Conservation (phyloP, 1,140 invertebrate genomes). For the Bombus ignitus region DNA sequence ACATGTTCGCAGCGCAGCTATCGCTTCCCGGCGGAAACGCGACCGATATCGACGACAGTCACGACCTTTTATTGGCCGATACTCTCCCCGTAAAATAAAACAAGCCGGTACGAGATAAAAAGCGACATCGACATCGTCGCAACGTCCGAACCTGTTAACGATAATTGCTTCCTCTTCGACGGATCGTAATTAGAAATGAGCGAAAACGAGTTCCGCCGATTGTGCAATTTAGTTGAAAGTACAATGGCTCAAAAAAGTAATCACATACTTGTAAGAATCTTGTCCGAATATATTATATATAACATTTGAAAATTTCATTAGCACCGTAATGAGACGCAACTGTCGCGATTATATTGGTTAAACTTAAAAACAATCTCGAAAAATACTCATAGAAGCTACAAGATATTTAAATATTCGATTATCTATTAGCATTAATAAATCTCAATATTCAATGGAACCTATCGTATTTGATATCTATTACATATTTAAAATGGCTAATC, state of each 20-base stretch:
- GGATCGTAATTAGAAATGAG: conserved; percentile 25
- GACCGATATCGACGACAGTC: background rate
- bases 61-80: conserved; percentile 1
- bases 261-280: background rate
- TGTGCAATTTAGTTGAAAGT: background rate
- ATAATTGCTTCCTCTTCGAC: background rate
- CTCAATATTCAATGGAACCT: no score
- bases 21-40: conserved; percentile 17
- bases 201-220: background rate
- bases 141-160: background rate
- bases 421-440: no score
- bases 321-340: no score
- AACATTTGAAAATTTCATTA: no score
- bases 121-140: background rate
- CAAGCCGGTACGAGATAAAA: background rate
- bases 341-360: no score
- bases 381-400: no score
- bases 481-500: no score
- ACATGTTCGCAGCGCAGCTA: background rate
- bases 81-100: background rate
- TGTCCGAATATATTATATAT: no score
- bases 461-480: no score
- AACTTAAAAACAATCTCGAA: no score
- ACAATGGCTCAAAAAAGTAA: background rate
- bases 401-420: no score